Base-by-base conservation (phyloP, 2,797 vertebrate species). In the Malacoctenus gilli region DNA sequence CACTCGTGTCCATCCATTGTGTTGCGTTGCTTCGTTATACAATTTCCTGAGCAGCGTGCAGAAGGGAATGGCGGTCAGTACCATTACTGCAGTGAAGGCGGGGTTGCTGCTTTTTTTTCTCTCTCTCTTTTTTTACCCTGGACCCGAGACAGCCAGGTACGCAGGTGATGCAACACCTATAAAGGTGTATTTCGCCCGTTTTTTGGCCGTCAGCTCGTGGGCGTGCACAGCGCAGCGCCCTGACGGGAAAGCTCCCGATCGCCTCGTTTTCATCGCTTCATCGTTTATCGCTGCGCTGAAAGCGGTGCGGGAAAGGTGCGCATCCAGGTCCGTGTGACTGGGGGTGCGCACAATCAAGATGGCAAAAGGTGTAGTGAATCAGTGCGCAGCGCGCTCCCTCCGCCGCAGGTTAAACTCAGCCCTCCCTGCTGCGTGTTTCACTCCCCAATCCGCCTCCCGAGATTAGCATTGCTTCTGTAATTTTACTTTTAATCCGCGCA, bases 101-200 rank as follows among this genome's bases (percentile, higher is more conserved):
- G 90, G 90, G 88, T 79, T 66, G 87, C 56, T 72, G 78, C 40
- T 44, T 57, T 51, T 63, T 68, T 56, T 68, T 66, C n/a, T 58
- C 18, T 37, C n/a, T n/a, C n/a, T n/a, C n/a, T n/a, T 39, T 39
- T 37, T 38, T 19, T 38, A 40, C 50, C 15, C 71, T 84, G 80
- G 67, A 72, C 61, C 43, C 77, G 83, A 88, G 85, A 81, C 84
- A 82, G 84, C 85, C 92, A 93, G 92, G 92, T 92, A 90, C 91
- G 90, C 74, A 92, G 90, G 92, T 92, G 91, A 92, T 91, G 88
- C 87, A 89, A 90, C 90, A 92, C 89, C 90, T 92, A 60, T 84
- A 71, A 84, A 92, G 90, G 91, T 92, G 85, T 66, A 70, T 69
- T 76, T 37, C 44, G 22, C 21, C 14, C 12, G 35, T 35, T 47